Conservation (phyloP, 2,113 vertebrate species). For the Tylochromis polylepis region DNA sequence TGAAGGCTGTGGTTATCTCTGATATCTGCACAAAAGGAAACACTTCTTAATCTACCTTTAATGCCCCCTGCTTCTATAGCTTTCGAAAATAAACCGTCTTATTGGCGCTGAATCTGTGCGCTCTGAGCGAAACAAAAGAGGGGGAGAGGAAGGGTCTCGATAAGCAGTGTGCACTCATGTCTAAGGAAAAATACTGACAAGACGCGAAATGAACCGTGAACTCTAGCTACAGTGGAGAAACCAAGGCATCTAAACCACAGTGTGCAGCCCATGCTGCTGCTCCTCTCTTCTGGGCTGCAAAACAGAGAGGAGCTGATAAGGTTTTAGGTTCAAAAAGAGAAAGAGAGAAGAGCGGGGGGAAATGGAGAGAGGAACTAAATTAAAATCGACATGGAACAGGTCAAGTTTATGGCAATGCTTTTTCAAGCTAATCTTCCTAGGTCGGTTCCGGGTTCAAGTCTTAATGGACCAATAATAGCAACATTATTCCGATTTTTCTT, state of each 20-base stretch:
- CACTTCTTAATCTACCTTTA: slow-evolving; percentile 66
- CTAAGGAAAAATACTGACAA: slow-evolving; percentile 93
- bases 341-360: slow-evolving; percentile 43
- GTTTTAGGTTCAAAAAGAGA: slow-evolving; percentile 53
- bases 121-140: slow-evolving; percentile 27
- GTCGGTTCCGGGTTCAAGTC: slow-evolving; percentile 88
- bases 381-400: slow-evolving; percentile 96
- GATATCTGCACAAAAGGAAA: slow-evolving; percentile 68
- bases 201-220: slow-evolving; percentile 90
- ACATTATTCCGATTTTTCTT: slow-evolving; percentile 93
- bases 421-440: slow-evolving; percentile 88
- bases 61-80: slow-evolving; percentile 42
- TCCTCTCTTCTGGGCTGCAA: slow-evolving; percentile 58
- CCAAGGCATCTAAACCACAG: slow-evolving; percentile 75
- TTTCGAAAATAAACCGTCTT: slow-evolving; percentile 25
- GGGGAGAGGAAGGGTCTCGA: slow-evolving; percentile 62
- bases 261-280: slow-evolving; percentile 54
- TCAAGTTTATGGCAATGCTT: slow-evolving; percentile 91
- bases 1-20: slow-evolving; percentile 65
- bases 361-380: slow-evolving; percentile 86
- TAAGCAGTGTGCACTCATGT: slow-evolving; percentile 92
- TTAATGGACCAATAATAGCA: slow-evolving; percentile 99
- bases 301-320: slow-evolving; percentile 20
- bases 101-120: slow-evolving; percentile 40
- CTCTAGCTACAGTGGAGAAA: slow-evolving; percentile 76